A percentile compares a stretch with the other conserved stretches of the same genome.
Conservation (phyloP, 2,888 invertebrate genomes). For the Arge pagana region DNA sequence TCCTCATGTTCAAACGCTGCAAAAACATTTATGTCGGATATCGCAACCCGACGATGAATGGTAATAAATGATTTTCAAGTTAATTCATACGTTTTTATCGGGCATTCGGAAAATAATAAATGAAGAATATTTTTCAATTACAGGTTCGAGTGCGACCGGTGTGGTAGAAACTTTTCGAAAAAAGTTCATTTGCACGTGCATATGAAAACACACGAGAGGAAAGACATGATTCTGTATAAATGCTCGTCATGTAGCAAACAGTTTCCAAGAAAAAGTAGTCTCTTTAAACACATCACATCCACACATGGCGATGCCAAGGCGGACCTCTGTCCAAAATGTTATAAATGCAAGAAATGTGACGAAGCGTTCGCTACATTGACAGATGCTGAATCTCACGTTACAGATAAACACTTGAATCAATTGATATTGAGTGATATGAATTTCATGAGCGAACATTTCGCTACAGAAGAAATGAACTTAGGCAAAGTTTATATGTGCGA, state of each 20-base stretch:
- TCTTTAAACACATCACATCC: constrained; percentile 40
- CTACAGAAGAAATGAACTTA: constrained; percentile 34
- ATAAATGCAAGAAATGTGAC: constrained; percentile 38
- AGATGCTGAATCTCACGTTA: constrained; percentile 34
- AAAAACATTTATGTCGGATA: not conserved
- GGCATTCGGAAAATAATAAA: not conserved
- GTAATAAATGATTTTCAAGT: not conserved
- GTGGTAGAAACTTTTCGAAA: constrained; percentile 32
- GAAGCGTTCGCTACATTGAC: constrained; percentile 38
- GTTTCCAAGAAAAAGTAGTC: constrained; percentile 41
- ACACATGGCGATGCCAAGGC: constrained; percentile 33
- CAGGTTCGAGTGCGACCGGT: constrained; percentile 33
- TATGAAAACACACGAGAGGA: constrained; percentile 30
- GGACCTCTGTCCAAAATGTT: constrained; percentile 30
- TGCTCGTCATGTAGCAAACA: constrained; percentile 42
- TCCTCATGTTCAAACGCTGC: constrained; percentile 5
- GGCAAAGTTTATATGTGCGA: constrained; percentile 39
- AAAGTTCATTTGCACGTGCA: constrained; percentile 31
- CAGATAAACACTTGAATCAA: constrained; percentile 17
- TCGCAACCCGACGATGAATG: not conserved
- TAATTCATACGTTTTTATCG: not conserved
- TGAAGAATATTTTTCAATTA: too few relatives aligned
- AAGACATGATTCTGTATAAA: constrained; percentile 29
- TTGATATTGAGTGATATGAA: constrained; percentile 9
- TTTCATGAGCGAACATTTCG: constrained; percentile 31